Base-by-base conservation (phyloP, 1,140 invertebrate genomes). In the Plodia interpunctella region DNA sequence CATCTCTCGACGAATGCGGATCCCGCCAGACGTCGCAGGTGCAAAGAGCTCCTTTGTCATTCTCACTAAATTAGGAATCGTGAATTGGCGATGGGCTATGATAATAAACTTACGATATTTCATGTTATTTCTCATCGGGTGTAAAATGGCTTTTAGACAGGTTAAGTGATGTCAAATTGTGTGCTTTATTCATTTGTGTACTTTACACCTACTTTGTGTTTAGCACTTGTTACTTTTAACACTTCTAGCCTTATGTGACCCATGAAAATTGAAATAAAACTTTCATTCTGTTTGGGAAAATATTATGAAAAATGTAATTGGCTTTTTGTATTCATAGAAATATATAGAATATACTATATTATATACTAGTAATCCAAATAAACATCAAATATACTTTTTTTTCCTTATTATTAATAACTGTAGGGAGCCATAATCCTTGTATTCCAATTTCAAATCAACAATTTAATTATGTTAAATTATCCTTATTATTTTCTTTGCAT, bases 1-100 rank as follows among this genome's bases (percentile, higher is more conserved):
- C 13, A 53, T 4, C 10, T 21, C 21, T 21, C 21, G 21, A 25
- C 51, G 13, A 18, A 53, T 53, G 25, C n/a, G 51, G 18, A 53
- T 20, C 19, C 51, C 9, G 19, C 1, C 11, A 21, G 13, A 10
- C 6, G 49, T 25, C 30, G 60, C 64, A 66, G 64, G 65, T 62
- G 60, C 44, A 57, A 55, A 57, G 49, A 49, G 58, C n/a, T 38
- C 44, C 49, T 50, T 51, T 55, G 58, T 63, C 55, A 50, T 56
- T 28, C 49, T 49, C 28, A 28, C 38, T 57, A 57, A 32, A 57
- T 57, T 28, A 57, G 44, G 21, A 20, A 21, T 15, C 49, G 9
- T 30, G 49, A 57, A 50, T 57, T 57, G 56, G 19, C 30, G 21
- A 53, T 53, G 3, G 13, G 51, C 9, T 25, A 44, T 44, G 38